phyloP scores from a whole-genome alignment of 2,113 vertebrate genomes.

The Danio rerio region DNA sequence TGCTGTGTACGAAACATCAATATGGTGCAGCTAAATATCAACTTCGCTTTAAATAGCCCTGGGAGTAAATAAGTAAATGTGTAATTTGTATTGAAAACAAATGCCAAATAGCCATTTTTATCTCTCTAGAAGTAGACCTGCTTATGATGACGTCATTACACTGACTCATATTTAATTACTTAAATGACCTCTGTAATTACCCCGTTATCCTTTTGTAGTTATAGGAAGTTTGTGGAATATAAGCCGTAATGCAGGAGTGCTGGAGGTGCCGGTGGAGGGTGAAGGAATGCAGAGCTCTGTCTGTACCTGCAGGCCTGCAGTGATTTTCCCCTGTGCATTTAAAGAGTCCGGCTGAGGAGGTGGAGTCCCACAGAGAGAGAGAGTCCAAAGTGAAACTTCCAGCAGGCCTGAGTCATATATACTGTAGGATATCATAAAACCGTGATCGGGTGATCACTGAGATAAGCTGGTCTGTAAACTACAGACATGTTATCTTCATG shows the following conservation, averaged over 20 bases:
- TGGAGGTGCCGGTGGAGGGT: not conserved
- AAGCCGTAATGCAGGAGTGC: not conserved
- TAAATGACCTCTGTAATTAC: not conserved
- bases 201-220: no score
- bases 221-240: not conserved
- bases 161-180: not conserved
- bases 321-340: conserved; percentile 30
- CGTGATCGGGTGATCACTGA: not conserved
- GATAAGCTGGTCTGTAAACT: not conserved
- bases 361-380: not conserved
- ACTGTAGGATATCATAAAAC: not conserved
- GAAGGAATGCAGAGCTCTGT: conserved; percentile 58
- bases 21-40: no score
- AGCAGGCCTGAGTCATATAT: not conserved
- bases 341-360: not conserved
- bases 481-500: not conserved
- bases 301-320: conserved; percentile 58
- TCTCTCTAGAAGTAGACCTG: no score
- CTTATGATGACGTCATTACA: not conserved
- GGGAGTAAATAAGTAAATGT: no score
- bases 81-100: no score
- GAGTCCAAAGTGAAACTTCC: no score
- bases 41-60: no score
- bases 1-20: no score
- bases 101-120: no score